Evolutionary conservation across 2,888 invertebrate species (phyloP), one percentile per base, ranked within the genome.

Genomic region (Pseudococcus jackbeardsleyi): DNA sequence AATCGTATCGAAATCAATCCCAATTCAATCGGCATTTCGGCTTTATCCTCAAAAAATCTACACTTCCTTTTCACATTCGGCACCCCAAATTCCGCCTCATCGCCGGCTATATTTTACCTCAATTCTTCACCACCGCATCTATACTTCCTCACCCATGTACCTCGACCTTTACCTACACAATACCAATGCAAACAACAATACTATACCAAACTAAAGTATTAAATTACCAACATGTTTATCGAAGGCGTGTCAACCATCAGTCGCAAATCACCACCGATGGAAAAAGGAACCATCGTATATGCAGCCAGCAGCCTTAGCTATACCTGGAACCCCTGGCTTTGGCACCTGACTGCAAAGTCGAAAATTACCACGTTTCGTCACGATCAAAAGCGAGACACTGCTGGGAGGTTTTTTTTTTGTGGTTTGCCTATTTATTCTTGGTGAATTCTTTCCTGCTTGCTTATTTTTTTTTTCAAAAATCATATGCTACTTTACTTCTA

Each of bases 221-320:
- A 72, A 72, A 72, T 72, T 72, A 72, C 72, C 72, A 72, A 72
- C 64, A 64, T 64, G 72, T 72, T 72, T 72, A 33, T 72, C 72
- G 33, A 72, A 72, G 72, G 72, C 72, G 72, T 72, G 72, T 72
- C 72, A 33, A 72, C 33, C 72, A 72, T 72, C 72, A 33, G 72
- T 72, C 33, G 72, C 72, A 72, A 72, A 72, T 72, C 33, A 72
- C 33, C 33, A 15, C 17, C 26, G 68, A 68, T n/a, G 1, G 26
- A 26, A 68, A 42, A 68, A 68, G 9, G 15, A 26, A 26, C 50
- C 50, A 50, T 50, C 12, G 50, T 15, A 50, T 12, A n/a, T 15
- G 12, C 50, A 50, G 26, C 26, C 26, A 33, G 3, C 26, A 33
- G 26, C 26, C 26, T 3, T 42, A 33, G 26, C 5, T 15, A 15